Conservation (phyloP, 1,140 invertebrate genomes). For the Phortica variegata region DNA sequence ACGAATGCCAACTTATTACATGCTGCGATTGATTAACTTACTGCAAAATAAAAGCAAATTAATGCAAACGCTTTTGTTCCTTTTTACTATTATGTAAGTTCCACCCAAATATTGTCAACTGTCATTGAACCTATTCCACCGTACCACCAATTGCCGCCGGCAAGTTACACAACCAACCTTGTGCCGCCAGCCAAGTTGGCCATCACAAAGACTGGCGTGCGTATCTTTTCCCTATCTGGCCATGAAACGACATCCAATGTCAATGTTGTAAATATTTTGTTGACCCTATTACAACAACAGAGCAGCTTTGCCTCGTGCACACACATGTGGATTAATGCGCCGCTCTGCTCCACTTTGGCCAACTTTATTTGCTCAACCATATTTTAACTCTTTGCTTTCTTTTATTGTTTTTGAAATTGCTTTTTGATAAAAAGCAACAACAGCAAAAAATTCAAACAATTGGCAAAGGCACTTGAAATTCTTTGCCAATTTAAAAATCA, state of each 20-base stretch:
- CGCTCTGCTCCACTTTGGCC: constrained; percentile 6
- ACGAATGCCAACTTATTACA: no score
- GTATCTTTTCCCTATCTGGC: constrained; percentile 18
- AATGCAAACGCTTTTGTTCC: no score
- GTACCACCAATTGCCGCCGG: no score
- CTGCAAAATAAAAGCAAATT: no score
- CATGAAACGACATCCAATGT: constrained; percentile 28
- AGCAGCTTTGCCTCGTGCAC: not conserved
- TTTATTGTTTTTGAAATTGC: not conserved
- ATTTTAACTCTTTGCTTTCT: constrained; percentile 8
- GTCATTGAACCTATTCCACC: constrained; percentile 4
- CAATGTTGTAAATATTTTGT: constrained; percentile 25
- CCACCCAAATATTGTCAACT: constrained; percentile 2
- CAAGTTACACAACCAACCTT: no score
- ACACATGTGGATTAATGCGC: not conserved
- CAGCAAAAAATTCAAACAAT: constrained; percentile 25
- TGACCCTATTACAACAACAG: not conserved
- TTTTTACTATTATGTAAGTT: no score
- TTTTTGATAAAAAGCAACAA: constrained; percentile 9
- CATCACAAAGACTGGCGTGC: no score
- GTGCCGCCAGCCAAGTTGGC: constrained; percentile 16
- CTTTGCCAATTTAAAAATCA: not conserved
- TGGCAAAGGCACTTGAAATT: constrained; percentile 31
- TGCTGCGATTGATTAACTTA: no score
- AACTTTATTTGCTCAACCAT: constrained; percentile 13